A percentile compares a stretch with the other conserved stretches of the same genome.
These are phyloP conservation scores for Lordiphosa andalusiaca DNA, from an alignment of 2,888 invertebrate species.

Conservation along the genomic window DNA sequence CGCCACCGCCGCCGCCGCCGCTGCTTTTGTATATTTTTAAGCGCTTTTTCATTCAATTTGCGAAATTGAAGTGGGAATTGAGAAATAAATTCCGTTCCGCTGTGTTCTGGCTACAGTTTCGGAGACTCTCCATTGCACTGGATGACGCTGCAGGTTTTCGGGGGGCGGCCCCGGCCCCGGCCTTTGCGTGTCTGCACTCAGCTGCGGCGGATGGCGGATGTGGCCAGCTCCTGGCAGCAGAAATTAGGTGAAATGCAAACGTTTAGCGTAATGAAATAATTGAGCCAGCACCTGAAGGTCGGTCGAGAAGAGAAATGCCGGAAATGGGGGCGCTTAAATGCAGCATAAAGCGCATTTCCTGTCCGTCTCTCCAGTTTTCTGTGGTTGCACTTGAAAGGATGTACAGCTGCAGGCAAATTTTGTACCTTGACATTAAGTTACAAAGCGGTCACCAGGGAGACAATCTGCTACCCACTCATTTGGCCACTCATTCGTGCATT, in stretches of 20 bases:
- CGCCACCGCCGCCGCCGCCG: too few relatives aligned
- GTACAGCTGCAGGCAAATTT: slow-evolving; percentile 62
- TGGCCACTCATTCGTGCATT: slow-evolving; percentile 39
- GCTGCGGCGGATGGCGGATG: slow-evolving; percentile 48
- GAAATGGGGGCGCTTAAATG: slow-evolving; percentile 67
- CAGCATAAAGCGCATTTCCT: slow-evolving; percentile 67
- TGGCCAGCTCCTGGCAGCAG: slow-evolving; percentile 40
- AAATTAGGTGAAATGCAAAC: slow-evolving; percentile 75
- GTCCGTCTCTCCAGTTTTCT: slow-evolving; percentile 39
- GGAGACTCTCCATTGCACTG: slow-evolving; percentile 18
- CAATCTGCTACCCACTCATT: slow-evolving; percentile 49
- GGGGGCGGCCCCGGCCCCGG: slow-evolving; percentile 3
- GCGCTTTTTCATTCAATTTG: slow-evolving; percentile 79
- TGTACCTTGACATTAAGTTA: slow-evolving; percentile 59
- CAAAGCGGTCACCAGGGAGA: slow-evolving; percentile 4
- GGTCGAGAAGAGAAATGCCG: slow-evolving; percentile 49
- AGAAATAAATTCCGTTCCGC: slow-evolving; percentile 76
- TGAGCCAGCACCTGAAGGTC: slow-evolving; percentile 64
- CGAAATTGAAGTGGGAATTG: slow-evolving; percentile 80
- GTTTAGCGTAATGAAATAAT: slow-evolving; percentile 75
- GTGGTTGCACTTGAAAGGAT: slow-evolving; percentile 50
- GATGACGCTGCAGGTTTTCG: slow-evolving; percentile 8
- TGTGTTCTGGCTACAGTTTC: slow-evolving; percentile 38
- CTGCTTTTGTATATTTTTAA: slow-evolving; percentile 76
- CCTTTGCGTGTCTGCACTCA: slow-evolving; percentile 45